Evolutionary conservation across 1,140 invertebrate species (phyloP), one percentile per base, ranked within the genome.

Genomic region (Drosophila kurseongensis): DNA sequence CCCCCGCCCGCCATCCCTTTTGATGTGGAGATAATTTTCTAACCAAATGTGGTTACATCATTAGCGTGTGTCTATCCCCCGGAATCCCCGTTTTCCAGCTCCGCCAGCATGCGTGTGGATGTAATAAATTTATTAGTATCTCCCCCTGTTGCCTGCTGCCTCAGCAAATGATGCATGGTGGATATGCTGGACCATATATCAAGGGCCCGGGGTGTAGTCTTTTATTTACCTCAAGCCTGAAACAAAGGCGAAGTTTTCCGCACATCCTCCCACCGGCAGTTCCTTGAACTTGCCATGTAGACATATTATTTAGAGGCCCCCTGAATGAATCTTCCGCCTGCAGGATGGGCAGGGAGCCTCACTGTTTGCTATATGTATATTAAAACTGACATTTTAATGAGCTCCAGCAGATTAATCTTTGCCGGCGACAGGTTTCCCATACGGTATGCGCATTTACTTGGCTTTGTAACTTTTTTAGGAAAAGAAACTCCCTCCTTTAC

Each of bases 101-200:
- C 18, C 35, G 14, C 54, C 14, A 8, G 16, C 50, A 50, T 66
- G 75, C 63, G 71, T 72, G 75, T 62, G 56, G 42, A 47, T 32
- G 79, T 88, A 89, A 88, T 89, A 88, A 88, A 88, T 88, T 88
- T 89, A 88, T 88, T 88, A 88, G 83, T 72, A 80, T 72, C 42
- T 55, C 29, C 44, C 2, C 62, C 40, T 2, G n/a, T 51, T 9
- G 44, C 59, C 16, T 54, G 27, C 56, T 32, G 18, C 58, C 42
- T 48, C 78, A 68, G 61, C 83, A 88, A 86, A 86, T 86, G 83
- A 88, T 86, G 83, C 83, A 82, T 86, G 75, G 67, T 61, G 40
- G 78, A 73, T 78, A 62, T 78, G 68, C 68, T 61, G 76, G 60
- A 62, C 57, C 52, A 73, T 73, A 73, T 81, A 77, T 81, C 63